These are phyloP conservation scores for Montipora capricornis DNA, from an alignment of 64 coral and sea anemone genomes.

Conservation along the genomic window DNA sequence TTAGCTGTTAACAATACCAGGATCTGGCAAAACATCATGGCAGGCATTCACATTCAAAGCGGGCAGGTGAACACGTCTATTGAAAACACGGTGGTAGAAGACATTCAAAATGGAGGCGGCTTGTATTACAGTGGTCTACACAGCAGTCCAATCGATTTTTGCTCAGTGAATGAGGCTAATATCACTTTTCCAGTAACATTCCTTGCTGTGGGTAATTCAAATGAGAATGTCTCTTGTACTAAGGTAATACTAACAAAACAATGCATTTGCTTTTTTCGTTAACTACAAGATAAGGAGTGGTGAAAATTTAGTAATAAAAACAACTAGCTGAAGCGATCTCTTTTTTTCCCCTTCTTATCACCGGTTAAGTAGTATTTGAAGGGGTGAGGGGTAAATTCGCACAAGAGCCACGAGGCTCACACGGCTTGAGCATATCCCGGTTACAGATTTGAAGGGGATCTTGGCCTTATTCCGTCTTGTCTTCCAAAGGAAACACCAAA, in stretches of 20 bases:
- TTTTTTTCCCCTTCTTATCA: no score
- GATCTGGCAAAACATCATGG: slow-evolving; percentile 18
- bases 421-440: no score
- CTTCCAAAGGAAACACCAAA: no score
- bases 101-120: slow-evolving; percentile 45
- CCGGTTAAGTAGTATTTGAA: no score
- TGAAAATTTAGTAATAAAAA: background rate
- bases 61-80: background rate
- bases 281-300: no score
- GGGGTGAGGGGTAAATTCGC: no score
- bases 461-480: no score
- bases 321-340: background rate
- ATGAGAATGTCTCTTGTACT: background rate
- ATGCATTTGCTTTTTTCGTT: no score
- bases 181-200: slow-evolving; percentile 47
- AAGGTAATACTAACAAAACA: slow-evolving; percentile 25
- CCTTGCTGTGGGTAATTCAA: background rate
- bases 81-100: slow-evolving; percentile 42
- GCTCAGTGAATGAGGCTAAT: background rate
- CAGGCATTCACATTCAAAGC: slow-evolving; percentile 56
- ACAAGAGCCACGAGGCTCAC: no score
- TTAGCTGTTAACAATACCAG: background rate
- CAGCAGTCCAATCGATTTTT: slow-evolving; percentile 27
- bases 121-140: background rate
- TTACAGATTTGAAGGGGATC: no score